Evolutionary conservation across 2,888 invertebrate genomes (phyloP), one percentile per base, ranked within the genome.

Genomic region (Polymixis flavicincta): DNA sequence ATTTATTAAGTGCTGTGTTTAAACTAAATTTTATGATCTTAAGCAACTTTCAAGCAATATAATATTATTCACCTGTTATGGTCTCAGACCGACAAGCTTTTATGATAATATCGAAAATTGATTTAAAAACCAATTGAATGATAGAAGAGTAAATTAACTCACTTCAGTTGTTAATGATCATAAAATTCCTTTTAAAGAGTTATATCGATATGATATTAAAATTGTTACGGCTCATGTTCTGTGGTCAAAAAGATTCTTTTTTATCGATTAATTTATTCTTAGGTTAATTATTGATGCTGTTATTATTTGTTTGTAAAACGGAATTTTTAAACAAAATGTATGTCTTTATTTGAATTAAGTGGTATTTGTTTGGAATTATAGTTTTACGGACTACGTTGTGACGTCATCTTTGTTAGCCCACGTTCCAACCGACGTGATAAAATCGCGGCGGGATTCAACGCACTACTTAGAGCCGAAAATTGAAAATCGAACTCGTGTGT

Each of bases 171-270:
- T 91, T 91, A 91, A 90, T 90, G 92, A 89, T 89, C 91, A 89
- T 85, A 87, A 90, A 90, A 92, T 90, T 88, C 86, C 86, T 91
- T 92, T 89, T 85, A 86, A 89, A 91, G 92, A 91, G 93, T 93
- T 95, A 94, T 95, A 94, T 95, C 93, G 85, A 92, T 90, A 93
- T 94, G 95, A 96, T 95, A 95, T 95, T 95, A 94, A 95, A 95
- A 94, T 95, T 94, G 95, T 95, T 95, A 93, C 93, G 93, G 94
- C 94, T 94, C 92, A 93, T 90, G 89, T 91, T 91, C 90, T 92
- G 92, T 91, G 90, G 88, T 93, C 90, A 90, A 90, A 91, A 90
- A 89, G 82, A 90, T 63, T 83, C n/a, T 90, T 92, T 91, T 93
- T 93, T 91, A 93, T 92, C 81, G 73, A 92, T 92, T 94, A 93